A percentile compares a stretch with the other conserved stretches of the same genome.
Conservation (phyloP, 2,113 vertebrate genomes). For the Gymnorhina tibicen region DNA sequence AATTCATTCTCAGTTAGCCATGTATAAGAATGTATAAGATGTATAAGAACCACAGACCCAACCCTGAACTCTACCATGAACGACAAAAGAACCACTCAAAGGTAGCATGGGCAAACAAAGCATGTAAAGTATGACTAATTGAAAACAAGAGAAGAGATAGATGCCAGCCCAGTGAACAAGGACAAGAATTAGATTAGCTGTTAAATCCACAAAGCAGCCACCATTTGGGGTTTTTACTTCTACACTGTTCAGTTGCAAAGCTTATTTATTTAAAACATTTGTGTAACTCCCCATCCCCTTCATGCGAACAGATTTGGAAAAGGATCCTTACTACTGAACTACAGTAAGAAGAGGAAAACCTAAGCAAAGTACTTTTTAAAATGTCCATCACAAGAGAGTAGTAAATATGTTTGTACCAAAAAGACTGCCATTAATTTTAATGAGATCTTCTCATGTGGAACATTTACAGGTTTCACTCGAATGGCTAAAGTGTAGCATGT, state of each 20-base stretch:
- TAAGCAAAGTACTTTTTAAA: not conserved
- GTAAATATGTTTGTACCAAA: not conserved
- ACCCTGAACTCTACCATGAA: not conserved
- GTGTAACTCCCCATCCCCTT: not conserved
- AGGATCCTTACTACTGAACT: not conserved
- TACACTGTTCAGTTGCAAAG: not conserved
- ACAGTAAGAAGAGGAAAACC: not conserved
- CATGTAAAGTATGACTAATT: not conserved
- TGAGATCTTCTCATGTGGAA: not conserved
- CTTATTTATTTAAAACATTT: not conserved
- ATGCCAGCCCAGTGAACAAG: not conserved
- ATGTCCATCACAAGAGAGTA: not conserved
- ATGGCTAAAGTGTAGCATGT: not conserved
- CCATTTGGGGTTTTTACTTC: not conserved
- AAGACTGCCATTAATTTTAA: not conserved
- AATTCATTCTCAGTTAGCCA: not conserved
- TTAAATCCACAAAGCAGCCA: not conserved
- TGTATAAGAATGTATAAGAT: too few species aligned
- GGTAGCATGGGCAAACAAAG: not conserved
- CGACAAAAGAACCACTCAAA: not conserved
- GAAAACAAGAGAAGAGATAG: not conserved
- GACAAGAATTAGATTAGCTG: not conserved
- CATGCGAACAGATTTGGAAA: not conserved
- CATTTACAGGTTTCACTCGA: not conserved
- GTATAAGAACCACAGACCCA: not conserved